Evolutionary conservation across 2,888 invertebrate genomes (phyloP), one percentile per base, ranked within the genome.

Genomic region (Aphrophora alni): DNA sequence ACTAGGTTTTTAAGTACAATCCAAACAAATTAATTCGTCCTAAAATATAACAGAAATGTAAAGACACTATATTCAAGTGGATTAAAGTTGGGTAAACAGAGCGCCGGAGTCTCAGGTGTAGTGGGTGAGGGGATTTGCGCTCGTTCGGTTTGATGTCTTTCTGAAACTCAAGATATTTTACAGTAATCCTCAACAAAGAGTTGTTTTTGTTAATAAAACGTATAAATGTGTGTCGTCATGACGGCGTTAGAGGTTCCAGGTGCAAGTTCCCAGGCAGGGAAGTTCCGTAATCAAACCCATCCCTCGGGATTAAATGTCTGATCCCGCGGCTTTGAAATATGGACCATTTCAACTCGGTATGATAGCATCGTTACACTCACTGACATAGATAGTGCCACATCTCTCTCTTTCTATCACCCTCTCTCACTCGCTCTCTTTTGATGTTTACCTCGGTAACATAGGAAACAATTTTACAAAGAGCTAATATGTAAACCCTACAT

Each of bases 121-220:
- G 44, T 1, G 44, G 3, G 44, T 17, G 12, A 44, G 44, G 33
- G 44, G 44, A 44, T 44, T 44, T 44, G 17, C 1, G 44, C 10
- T 44, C 44, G 44, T 44, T 44, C 17, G 44, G 59, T 59, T 59
- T 59, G 59, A 59, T 59, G 59, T 59, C 21, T 59, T 59, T 21
- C 59, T 59, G 59, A 21, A 59, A 59, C 59, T 59, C 21, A 21
- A 59, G 59, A 59, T 59, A 59, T 59, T n/a, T 21, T 21, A 2
- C 21, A 4, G 59, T 59, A 59, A 59, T 59, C 59, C 59, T 21
- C 21, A 33, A 14, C 59, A 59, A 59, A 59, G 59, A 59, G 59
- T 59, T 59, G 59, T 59, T 59, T 21, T 21, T 59, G 59, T 59
- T 59, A 59, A 59, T 59, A 59, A 59, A 59, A 59, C 59, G 59